phyloP scores from a whole-genome alignment of 1,140 invertebrate species.

The Halesus radiatus region DNA sequence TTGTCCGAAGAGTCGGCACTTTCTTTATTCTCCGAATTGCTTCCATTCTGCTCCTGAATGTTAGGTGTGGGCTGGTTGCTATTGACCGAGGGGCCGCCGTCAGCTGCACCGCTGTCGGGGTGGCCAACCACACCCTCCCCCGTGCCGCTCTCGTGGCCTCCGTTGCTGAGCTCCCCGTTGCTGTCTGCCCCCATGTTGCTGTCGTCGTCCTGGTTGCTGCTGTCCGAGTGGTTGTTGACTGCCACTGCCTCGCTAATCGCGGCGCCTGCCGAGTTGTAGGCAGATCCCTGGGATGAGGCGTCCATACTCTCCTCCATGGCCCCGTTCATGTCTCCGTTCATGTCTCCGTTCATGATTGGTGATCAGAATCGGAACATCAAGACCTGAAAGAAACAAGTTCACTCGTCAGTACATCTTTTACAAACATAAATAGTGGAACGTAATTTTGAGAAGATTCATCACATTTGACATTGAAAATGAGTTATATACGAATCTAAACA shows the following conservation, averaged over 20 bases:
- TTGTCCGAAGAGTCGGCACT: not conserved
- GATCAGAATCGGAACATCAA: not conserved
- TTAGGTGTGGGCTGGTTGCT: not conserved
- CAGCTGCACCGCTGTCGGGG: not conserved
- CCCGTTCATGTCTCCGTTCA: slow-evolving; percentile 42
- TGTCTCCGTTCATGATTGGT: not conserved
- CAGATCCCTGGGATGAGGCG: slow-evolving; percentile 32
- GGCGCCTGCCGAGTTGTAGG: slow-evolving; percentile 3
- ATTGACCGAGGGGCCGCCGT: too few species aligned
- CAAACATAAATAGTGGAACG: too few species aligned
- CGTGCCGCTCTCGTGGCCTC: not conserved
- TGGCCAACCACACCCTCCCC: not conserved
- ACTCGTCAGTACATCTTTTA: too few species aligned
- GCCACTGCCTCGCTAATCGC: not conserved
- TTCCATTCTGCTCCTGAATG: not conserved
- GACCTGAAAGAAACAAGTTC: slow-evolving; percentile 9
- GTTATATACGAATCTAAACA: too few species aligned
- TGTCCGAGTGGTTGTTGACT: slow-evolving; percentile 38
- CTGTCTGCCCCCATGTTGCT: slow-evolving; percentile 31
- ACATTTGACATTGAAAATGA: too few species aligned
- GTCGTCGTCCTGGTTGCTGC: slow-evolving; percentile 33
- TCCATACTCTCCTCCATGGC: slow-evolving; percentile 49
- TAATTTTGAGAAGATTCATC: too few species aligned
- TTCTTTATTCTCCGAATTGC: not conserved
- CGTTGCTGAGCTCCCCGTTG: not conserved